Conservation (phyloP, 2,888 invertebrate species). For the Alsophila aescularia region DNA sequence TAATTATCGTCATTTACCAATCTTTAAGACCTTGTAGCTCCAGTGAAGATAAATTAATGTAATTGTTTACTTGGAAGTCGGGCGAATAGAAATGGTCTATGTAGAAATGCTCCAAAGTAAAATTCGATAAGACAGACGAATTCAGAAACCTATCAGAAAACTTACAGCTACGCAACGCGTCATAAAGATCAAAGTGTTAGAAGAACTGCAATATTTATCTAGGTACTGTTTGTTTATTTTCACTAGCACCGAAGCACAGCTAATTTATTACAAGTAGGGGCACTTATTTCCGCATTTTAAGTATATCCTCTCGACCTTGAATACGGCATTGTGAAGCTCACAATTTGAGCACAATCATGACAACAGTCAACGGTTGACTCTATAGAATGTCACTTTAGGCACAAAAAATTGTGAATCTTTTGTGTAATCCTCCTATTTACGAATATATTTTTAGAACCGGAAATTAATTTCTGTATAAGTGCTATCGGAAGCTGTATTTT, state of each 20-base stretch:
- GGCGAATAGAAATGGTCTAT: too few species aligned
- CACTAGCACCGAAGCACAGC: background rate
- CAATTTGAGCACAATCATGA: conserved; percentile 48
- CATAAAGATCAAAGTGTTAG: conserved; percentile 11
- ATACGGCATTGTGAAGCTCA: conserved; percentile 21
- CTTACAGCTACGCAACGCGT: background rate
- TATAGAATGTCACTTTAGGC: conserved; percentile 45
- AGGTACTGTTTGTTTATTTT: conserved; percentile 13
- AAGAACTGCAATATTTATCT: conserved; percentile 22
- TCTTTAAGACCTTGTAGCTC: too few species aligned
- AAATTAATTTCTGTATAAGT: conserved; percentile 27
- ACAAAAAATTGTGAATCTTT: conserved; percentile 48
- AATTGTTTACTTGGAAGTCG: too few species aligned
- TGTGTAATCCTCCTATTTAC: conserved; percentile 43
- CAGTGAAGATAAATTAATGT: too few species aligned
- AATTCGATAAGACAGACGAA: too few species aligned
- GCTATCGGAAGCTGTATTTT: conserved; percentile 5
- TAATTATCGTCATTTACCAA: too few species aligned
- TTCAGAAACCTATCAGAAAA: too few species aligned
- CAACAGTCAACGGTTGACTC: conserved; percentile 55
- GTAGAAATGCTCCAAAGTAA: too few species aligned
- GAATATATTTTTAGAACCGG: conserved; percentile 32
- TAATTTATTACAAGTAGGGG: conserved; percentile 22
- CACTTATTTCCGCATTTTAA: conserved; percentile 19
- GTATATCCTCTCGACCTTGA: conserved; percentile 21